Base-by-base conservation (phyloP, 2,888 invertebrate genomes). In the Drosophila melanosoma region DNA sequence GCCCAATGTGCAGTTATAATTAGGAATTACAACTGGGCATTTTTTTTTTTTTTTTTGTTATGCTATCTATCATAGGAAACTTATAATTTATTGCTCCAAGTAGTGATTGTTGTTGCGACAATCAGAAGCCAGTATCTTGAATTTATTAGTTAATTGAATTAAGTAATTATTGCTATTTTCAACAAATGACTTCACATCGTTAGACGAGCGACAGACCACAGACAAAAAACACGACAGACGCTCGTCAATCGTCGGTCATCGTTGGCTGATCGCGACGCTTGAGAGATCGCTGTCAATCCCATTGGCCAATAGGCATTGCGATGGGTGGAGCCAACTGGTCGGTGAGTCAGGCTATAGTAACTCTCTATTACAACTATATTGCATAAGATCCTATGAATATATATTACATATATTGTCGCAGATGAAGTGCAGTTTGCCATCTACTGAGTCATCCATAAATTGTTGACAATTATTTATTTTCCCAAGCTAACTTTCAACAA, bases 111-210 rank as follows among this genome's bases (percentile, higher is more conserved):
- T 49, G 48, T 15, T 45, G 53, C 33, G 38, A 42, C 40, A 64
- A 76, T 73, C 61, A 76, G 64, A 48, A 26, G 66, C 65, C 62
- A 78, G 54, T 79, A 76, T 64, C 76, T 76, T 79, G 83, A 86
- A 83, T 83, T 82, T 85, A 85, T 78, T 75, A 78, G 75, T 85
- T 85, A 83, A 85, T 81, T 86, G 80, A 83, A 73, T 87, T 83
- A 85, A 87, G 87, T 87, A 87, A 86, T 87, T 87, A 77, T 73
- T 63, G 81, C 83, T 86, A 86, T 86, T 87, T 86, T 81, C 38
- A 75, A 48, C 69, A 69, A 76, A 76, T 86, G 86, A 86, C 81
- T 86, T 86, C 86, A 86, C 81, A 52, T 48, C 69, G 64, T 26
- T 32, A 59, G 40, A 71, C 75, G 65, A 65, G n/a, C 74, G 42